These are phyloP conservation scores for Rafetus swinhoei DNA, from an alignment of 2,113 vertebrate genomes.

Conservation along the genomic window DNA sequence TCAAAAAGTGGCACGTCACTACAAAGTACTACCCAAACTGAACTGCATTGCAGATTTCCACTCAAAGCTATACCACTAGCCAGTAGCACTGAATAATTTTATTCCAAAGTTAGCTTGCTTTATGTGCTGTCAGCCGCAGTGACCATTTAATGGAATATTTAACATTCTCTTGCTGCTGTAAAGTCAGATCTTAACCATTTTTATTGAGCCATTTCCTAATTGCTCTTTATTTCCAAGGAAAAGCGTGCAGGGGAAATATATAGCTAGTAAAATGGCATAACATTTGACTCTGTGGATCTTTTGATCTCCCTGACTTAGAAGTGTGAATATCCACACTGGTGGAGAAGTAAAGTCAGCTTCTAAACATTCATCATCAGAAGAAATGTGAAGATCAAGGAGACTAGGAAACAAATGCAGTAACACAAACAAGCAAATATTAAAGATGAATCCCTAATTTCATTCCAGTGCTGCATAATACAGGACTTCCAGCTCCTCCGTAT, in stretches of 20 bases:
- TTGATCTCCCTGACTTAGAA: slow-evolving; percentile 33
- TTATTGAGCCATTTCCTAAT: not conserved
- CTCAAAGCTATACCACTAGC: not conserved
- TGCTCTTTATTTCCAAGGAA: slow-evolving; percentile 14
- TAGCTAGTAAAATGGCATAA: not conserved
- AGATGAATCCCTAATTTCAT: slow-evolving; percentile 32
- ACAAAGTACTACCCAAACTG: not conserved
- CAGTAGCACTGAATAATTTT: not conserved
- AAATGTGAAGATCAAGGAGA: slow-evolving; percentile 33
- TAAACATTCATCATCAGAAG: not conserved
- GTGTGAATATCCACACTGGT: not conserved
- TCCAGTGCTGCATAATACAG: not conserved
- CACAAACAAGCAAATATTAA: not conserved
- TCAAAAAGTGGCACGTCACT: not conserved
- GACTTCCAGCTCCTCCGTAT: slow-evolving; percentile 21
- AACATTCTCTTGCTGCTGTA: slow-evolving; percentile 8
- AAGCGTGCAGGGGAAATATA: slow-evolving; percentile 14
- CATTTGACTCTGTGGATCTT: not conserved
- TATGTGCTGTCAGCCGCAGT: not conserved
- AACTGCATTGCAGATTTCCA: not conserved
- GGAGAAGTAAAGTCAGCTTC: not conserved
- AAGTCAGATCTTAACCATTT: slow-evolving; percentile 21
- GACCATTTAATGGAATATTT: slow-evolving; percentile 25
- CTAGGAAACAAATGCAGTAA: not conserved
- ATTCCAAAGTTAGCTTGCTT: slow-evolving; percentile 1